Evolutionary conservation across 2,113 vertebrate genomes (phyloP).

Genomic region (Microtus montanus): DNA sequence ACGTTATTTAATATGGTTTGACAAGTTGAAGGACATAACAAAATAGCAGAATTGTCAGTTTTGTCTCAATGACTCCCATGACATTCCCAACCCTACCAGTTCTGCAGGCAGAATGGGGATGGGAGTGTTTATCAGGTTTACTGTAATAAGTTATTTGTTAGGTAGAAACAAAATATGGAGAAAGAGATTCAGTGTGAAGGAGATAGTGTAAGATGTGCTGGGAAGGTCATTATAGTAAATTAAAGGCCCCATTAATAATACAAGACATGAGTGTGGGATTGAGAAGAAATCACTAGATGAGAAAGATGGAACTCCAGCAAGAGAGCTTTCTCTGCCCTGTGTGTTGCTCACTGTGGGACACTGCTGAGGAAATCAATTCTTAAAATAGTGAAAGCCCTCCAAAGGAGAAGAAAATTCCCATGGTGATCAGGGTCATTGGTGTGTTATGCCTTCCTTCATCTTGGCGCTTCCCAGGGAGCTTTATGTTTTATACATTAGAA

Average conservation of each 20-base stretch:
- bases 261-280: background rate
- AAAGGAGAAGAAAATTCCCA: background rate
- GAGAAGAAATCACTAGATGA: accelerated
- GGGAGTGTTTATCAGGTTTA: background rate
- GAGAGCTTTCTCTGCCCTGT: accelerated
- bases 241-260: background rate
- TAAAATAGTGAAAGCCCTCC: background rate
- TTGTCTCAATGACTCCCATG: accelerated
- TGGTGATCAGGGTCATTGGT: background rate
- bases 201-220: too few species aligned
- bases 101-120: background rate
- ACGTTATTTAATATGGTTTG: background rate
- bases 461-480: background rate
- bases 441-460: background rate
- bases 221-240: background rate
- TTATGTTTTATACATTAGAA: background rate
- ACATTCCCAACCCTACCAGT: too few species aligned
- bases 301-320: accelerated
- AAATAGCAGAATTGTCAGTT: background rate
- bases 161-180: background rate
- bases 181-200: background rate
- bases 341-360: background rate
- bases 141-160: background rate
- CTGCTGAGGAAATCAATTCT: background rate
- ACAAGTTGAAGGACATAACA: background rate